Conservation (phyloP, 2,888 invertebrate genomes). For the Leptarthrus brevirostris region DNA sequence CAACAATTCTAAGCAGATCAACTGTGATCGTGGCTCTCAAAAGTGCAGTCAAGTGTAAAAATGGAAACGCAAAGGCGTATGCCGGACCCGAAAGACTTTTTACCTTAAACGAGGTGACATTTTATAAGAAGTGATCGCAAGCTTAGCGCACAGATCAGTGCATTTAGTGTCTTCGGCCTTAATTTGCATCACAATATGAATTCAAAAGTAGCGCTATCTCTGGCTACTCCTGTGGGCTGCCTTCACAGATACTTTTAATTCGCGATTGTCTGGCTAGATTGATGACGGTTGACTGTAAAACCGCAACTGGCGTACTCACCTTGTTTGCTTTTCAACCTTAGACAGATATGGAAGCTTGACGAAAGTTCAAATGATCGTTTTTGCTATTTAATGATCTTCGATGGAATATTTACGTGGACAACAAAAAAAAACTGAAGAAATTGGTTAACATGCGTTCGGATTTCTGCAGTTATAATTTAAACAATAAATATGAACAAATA, state of each 20-base stretch:
- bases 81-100: slow-evolving; percentile 13
- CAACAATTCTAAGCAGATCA: slow-evolving; percentile 40
- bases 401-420: too few species aligned
- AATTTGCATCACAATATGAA: slow-evolving; percentile 36
- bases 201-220: slow-evolving; percentile 5
- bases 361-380: slow-evolving; percentile 34
- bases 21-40: slow-evolving; percentile 11
- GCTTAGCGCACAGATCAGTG: not conserved
- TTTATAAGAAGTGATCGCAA: slow-evolving; percentile 19
- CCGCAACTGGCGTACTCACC: slow-evolving; percentile 6
- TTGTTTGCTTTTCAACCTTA: not conserved
- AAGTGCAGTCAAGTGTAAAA: slow-evolving; percentile 43
- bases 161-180: slow-evolving; percentile 12
- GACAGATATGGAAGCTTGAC: slow-evolving; percentile 22
- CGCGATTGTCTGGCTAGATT: slow-evolving; percentile 24
- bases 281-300: not conserved
- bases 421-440: too few species aligned
- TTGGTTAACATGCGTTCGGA: too few species aligned
- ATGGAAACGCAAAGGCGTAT: slow-evolving; percentile 34
- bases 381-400: not conserved
- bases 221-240: slow-evolving; percentile 32
- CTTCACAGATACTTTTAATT: slow-evolving; percentile 23
- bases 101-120: slow-evolving; percentile 36
- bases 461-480: too few species aligned
- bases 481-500: too few species aligned